A percentile compares a stretch with the other conserved stretches of the same genome.
Evolutionary conservation across 2,113 vertebrate genomes (phyloP).

Genomic region (Clinocottus analis): DNA sequence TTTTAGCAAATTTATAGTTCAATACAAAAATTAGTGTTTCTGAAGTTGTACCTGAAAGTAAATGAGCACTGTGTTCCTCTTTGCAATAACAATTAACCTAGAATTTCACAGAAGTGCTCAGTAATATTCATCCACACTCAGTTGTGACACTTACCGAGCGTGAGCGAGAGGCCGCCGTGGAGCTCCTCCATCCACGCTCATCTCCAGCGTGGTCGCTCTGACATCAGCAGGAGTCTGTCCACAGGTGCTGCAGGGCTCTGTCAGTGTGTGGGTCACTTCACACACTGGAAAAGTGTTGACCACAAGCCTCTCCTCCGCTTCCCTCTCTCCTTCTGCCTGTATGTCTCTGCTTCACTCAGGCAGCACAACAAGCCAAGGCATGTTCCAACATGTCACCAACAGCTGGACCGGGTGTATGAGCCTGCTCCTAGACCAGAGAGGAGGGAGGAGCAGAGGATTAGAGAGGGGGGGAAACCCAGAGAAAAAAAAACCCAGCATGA

Average conservation of each 20-base stretch:
- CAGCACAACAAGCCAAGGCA: slow-evolving; percentile 85
- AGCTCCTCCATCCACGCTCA: slow-evolving; percentile 31
- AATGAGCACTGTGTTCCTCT: slow-evolving; percentile 3
- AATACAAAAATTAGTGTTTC: slow-evolving; percentile 6
- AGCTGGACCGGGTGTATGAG: slow-evolving; percentile 69
- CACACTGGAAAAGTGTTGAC: slow-evolving; percentile 56
- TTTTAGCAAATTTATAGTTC: slow-evolving; percentile 9
- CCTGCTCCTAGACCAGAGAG: slow-evolving; percentile 68
- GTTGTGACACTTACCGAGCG: slow-evolving; percentile 61
- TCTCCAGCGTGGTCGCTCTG: slow-evolving; percentile 3
- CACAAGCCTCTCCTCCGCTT: slow-evolving; percentile 33
- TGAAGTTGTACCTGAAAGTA: slow-evolving; percentile 24
- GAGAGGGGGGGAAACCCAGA: slow-evolving; percentile 70
- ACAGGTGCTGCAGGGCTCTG: slow-evolving; percentile 26
- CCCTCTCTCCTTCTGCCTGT: slow-evolving; percentile 7
- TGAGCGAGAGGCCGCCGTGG: slow-evolving; percentile 11
- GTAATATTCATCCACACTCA: slow-evolving; percentile 19
- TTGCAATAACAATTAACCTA: slow-evolving; percentile 23
- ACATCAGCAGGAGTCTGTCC: slow-evolving; percentile 37
- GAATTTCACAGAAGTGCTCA: slow-evolving; percentile 7
- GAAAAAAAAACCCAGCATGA: slow-evolving; percentile 73
- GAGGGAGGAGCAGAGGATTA: slow-evolving; percentile 79
- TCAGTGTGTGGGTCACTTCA: slow-evolving; percentile 50
- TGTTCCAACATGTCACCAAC: slow-evolving; percentile 79
- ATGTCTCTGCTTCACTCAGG: slow-evolving; percentile 51